These are phyloP conservation scores for Gyps fulvus DNA, from an alignment of 2,113 vertebrate species.

Conservation along the genomic window DNA sequence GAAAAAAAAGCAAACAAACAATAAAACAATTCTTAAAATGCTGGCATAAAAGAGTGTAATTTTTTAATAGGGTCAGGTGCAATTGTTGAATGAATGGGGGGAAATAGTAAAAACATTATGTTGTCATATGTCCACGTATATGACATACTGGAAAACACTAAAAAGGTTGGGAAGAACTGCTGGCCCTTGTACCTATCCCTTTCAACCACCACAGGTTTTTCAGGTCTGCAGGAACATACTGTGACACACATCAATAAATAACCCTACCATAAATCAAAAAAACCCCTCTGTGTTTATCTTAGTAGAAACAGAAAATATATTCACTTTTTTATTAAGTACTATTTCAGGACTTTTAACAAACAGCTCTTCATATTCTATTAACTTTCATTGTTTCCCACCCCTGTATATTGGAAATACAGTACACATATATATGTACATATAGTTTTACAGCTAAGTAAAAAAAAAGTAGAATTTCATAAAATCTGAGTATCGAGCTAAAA, in stretches of 20 bases:
- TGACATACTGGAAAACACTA: not conserved
- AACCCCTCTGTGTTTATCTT: not conserved
- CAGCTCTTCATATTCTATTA: not conserved
- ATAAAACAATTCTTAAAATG: not conserved
- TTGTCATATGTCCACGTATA: not conserved
- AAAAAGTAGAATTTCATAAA: not conserved
- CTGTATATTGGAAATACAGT: not conserved
- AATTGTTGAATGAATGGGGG: not conserved
- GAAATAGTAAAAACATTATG: rapidly evolving
- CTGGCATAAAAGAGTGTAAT: not conserved
- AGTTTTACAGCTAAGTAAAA: not conserved
- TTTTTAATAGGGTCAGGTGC: not conserved
- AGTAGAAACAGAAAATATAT: not conserved
- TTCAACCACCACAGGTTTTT: not conserved
- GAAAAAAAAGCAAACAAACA: not conserved
- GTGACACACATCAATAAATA: not conserved
- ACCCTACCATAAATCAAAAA: not conserved
- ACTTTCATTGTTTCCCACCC: not conserved
- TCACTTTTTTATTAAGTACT: not conserved
- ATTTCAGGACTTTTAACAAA: not conserved
- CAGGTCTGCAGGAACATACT: not conserved
- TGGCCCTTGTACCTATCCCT: not conserved
- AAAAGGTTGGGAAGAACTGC: not conserved
- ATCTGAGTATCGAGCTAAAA: not conserved
- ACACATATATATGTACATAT: not conserved